phyloP scores from a whole-genome alignment of 2,888 invertebrate genomes.

The Dynastes tityus region DNA sequence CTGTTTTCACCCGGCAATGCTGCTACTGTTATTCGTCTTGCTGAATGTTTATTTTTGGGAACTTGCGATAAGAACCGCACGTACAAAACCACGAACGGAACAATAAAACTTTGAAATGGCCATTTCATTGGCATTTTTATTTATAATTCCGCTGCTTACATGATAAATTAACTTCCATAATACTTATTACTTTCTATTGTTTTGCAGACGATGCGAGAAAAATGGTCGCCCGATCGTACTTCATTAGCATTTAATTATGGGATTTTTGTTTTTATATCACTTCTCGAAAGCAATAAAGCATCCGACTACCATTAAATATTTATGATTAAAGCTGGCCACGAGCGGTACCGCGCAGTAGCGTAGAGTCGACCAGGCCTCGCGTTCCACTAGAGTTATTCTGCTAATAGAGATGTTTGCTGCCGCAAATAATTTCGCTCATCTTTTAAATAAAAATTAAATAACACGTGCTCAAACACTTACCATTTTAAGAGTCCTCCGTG shows the following conservation, averaged over 20 bases:
- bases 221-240: not conserved
- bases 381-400: too few species aligned
- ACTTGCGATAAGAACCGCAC: constrained; percentile 11
- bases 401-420: too few species aligned
- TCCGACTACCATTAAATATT: not conserved
- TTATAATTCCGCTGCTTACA: constrained; percentile 13
- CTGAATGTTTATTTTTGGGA: constrained; percentile 6
- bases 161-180: constrained; percentile 15
- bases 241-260: not conserved
- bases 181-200: constrained; percentile 8
- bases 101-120: constrained; percentile 24
- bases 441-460: too few species aligned
- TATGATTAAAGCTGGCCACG: too few species aligned
- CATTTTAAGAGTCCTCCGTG: too few species aligned
- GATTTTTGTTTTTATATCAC: not conserved
- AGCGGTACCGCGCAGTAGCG: too few species aligned
- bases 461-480: too few species aligned
- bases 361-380: too few species aligned
- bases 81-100: constrained; percentile 6
- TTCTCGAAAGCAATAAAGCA: not conserved
- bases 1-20: not conserved
- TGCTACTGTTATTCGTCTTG: not conserved
- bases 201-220: constrained; percentile 2
- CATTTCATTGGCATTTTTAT: constrained; percentile 27
- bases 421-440: too few species aligned